Base-by-base conservation (phyloP, 2,888 invertebrate genomes). In the Diadegma fenestrale region DNA sequence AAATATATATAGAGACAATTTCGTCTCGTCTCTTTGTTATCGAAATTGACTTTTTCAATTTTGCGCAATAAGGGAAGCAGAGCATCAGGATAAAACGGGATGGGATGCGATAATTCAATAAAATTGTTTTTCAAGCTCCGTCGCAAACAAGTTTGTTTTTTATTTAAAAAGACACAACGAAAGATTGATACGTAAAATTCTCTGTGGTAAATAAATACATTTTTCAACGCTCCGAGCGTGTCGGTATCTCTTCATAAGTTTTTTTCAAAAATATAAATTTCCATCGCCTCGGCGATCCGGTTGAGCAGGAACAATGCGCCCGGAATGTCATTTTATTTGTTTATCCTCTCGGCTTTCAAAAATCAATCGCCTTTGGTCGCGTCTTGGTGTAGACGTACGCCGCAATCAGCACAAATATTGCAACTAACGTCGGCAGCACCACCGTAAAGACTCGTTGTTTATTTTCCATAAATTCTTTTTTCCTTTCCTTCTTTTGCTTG, bases 401-500 rank as follows among this genome's bases (percentile, higher is more conserved):
- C 80, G 96, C 96, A 89, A 98, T 96, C 76, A 97, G 94, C 76
- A 97, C 92, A 88, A 96, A 96, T 87, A 97, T 94, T 41, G 96
- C 96, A 69, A 95, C 96, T 86, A 97, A 91, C 78, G 96, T 96
- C 7, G 97, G 98, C 89, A 97, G 93, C 84, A 97, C 98, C 83
- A 97, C 94, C 1, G 97, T 97, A 91, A 96, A 96, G n/a, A 97
- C 95, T 92, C 97, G 96, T 91, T 96, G 96, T 90, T 97, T 96
- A 92, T 96, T 96, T 93, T 97, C 96, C 10, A 96, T 95, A 91
- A 97, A 98, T 88, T 98, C 98, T 94, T 97, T 96, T 94, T 97
- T 97, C 48, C 98, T 96, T 91, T 98, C 97, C 90, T 97, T 96
- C 92, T 97, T 97, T 94, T 98, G 98, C 92, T 96, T 96, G 14